phyloP scores from a whole-genome alignment of 2,797 vertebrate genomes.

The Todus mexicanus region DNA sequence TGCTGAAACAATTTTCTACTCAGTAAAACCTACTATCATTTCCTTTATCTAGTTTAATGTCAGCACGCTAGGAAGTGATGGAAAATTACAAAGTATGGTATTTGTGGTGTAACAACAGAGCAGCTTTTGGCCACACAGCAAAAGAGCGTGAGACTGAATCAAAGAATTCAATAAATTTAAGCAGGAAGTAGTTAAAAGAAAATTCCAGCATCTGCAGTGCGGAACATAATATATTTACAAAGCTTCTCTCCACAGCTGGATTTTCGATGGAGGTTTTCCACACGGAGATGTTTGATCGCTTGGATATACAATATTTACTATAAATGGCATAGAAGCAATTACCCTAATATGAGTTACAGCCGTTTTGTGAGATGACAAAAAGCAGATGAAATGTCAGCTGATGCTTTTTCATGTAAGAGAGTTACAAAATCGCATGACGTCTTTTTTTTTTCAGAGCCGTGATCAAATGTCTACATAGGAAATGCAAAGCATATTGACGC shows the following conservation, averaged over 20 bases:
- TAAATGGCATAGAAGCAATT: neutral
- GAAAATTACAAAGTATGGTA: neutral
- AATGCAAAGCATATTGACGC: neutral
- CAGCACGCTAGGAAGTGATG: neutral
- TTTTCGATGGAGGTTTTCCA: neutral
- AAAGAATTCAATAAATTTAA: neutral
- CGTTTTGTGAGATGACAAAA: neutral
- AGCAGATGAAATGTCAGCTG: conserved; percentile 28
- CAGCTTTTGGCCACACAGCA: neutral
- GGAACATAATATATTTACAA: neutral
- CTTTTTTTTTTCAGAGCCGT: neutral
- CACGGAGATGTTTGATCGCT: neutral
- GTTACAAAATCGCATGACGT: conserved; percentile 21
- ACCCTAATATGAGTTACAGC: neutral
- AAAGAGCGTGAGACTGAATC: neutral
- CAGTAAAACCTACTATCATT: neutral
- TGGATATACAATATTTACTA: neutral
- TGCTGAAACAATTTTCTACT: neutral
- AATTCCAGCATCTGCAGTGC: neutral
- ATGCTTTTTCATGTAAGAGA: neutral
- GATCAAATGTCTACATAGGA: conserved; percentile 6
- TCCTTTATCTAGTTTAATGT: neutral
- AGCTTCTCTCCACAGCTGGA: neutral
- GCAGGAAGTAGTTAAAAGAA: neutral
- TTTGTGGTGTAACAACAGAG: neutral